phyloP scores from a whole-genome alignment of 2,113 vertebrate genomes.

The Climacteris rufus region DNA sequence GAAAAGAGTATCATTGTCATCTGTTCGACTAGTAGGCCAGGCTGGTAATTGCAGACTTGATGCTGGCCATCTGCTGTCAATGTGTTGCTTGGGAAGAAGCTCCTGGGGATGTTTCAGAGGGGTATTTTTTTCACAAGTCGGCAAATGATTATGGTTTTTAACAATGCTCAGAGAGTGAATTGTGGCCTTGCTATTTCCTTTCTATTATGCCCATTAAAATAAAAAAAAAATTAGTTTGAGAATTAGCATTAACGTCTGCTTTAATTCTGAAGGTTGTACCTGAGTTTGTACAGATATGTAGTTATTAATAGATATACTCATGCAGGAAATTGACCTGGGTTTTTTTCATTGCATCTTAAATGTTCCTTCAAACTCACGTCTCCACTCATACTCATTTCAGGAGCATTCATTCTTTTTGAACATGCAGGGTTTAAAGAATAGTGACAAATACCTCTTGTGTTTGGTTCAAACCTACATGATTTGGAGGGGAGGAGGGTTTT shows the following conservation, averaged over 20 bases:
- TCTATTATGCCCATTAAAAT: neutral
- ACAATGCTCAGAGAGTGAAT: neutral
- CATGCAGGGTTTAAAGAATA: neutral
- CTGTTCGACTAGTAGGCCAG: neutral
- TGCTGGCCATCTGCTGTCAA: constrained; percentile 10
- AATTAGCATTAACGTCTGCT: neutral
- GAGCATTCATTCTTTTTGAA: neutral
- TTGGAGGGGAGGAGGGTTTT: neutral
- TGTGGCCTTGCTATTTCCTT: neutral
- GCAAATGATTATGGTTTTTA: neutral
- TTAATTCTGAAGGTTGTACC: neutral
- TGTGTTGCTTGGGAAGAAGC: neutral
- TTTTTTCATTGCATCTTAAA: neutral
- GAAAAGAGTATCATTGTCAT: neutral
- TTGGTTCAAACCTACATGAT: neutral
- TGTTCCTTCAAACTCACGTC: neutral
- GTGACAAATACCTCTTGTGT: neutral
- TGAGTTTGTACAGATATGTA: neutral
- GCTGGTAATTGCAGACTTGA: neutral
- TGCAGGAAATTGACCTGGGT: neutral
- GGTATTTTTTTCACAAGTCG: neutral
- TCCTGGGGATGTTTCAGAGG: neutral
- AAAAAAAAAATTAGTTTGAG: neutral
- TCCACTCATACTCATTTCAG: neutral
- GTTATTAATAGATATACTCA: neutral